A percentile compares a stretch with the other conserved stretches of the same genome.
Evolutionary conservation across 2,888 invertebrate genomes (phyloP).

Genomic region (Cancer borealis): DNA sequence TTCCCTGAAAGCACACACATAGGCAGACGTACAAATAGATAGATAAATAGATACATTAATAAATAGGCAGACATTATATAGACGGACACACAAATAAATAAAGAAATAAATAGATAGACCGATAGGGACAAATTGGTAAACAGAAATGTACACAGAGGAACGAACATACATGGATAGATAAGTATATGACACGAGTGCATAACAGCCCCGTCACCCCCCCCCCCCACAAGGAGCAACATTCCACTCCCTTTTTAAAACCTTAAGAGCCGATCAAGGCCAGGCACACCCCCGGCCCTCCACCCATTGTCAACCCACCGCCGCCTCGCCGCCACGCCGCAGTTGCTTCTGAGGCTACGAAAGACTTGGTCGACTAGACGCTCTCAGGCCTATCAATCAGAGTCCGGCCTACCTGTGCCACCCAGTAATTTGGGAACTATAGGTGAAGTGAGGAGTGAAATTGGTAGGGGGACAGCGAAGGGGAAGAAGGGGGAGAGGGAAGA

Average conservation of each 20-base stretch:
- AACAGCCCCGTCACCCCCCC: background rate
- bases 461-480: slow-evolving; percentile 24
- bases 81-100: too few species aligned
- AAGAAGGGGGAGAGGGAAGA: slow-evolving; percentile 7
- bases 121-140: too few species aligned
- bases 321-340: background rate
- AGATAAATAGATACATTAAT: too few species aligned
- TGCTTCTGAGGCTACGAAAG: background rate
- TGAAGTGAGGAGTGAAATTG: slow-evolving; percentile 40
- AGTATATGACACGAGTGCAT: too few species aligned
- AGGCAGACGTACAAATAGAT: too few species aligned
- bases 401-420: slow-evolving; percentile 31
- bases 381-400: slow-evolving; percentile 37
- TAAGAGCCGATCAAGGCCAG: background rate
- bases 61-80: too few species aligned
- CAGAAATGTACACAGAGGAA: too few species aligned
- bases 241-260: background rate
- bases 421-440: slow-evolving; percentile 40
- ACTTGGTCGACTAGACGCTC: background rate
- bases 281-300: slow-evolving; percentile 1
- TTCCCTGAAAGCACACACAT: too few species aligned
- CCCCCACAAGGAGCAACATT: background rate
- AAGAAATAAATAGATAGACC: too few species aligned
- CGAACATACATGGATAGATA: too few species aligned
- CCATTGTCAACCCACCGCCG: background rate